Evolutionary conservation across 2,113 vertebrate species (phyloP).

Genomic region (Cyanoliseus patagonus): DNA sequence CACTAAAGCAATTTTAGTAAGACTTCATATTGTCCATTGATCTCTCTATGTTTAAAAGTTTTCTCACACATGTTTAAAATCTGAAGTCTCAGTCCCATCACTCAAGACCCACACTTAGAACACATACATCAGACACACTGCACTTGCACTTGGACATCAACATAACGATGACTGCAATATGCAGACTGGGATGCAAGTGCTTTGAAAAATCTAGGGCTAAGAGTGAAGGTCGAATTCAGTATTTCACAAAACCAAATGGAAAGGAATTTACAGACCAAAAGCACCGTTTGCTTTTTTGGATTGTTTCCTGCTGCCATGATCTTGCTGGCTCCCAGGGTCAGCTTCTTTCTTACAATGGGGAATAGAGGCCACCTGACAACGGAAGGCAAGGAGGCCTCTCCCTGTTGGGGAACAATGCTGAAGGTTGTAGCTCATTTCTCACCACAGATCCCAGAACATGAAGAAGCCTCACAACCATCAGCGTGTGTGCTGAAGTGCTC

Average conservation of each 20-base stretch:
- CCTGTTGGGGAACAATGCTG: not conserved
- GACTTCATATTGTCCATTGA: not conserved
- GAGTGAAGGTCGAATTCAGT: not conserved
- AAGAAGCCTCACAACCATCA: not conserved
- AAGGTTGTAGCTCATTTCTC: not conserved
- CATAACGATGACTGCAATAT: fast-evolving
- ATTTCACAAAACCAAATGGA: not conserved
- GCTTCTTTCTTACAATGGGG: not conserved
- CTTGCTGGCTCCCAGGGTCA: not conserved
- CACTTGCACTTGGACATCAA: not conserved
- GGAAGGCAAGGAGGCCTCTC: not conserved
- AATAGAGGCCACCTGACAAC: not conserved
- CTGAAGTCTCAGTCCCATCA: not conserved
- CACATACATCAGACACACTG: not conserved
- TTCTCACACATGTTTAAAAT: not conserved
- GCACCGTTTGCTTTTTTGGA: not conserved
- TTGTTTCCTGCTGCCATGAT: not conserved
- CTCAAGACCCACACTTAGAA: not conserved
- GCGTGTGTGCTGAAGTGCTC: not conserved
- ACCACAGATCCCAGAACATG: not conserved
- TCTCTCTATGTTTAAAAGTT: not conserved
- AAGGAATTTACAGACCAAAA: not conserved
- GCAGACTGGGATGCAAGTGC: not conserved
- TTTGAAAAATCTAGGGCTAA: not conserved
- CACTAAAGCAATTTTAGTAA: not conserved